Evolutionary conservation across 2,888 invertebrate species (phyloP), one percentile per base, ranked within the genome.

Genomic region (Ormyrus nitidulus): DNA sequence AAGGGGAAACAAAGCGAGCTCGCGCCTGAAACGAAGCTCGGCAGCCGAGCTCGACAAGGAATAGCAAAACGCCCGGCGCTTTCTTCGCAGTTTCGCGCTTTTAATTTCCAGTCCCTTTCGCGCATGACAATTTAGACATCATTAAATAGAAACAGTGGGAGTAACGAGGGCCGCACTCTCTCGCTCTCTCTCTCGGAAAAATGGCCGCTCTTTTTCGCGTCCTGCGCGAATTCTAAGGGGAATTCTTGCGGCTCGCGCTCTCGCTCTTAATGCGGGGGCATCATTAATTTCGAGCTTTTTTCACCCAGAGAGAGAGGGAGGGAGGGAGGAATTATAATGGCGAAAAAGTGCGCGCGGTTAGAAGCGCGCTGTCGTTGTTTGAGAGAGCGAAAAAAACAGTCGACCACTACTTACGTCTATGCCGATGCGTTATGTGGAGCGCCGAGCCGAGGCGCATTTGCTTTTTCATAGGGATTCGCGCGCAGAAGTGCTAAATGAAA

Each of bases 101-200:
- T 82, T 79, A 82, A 79, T 81, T 81, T 75, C 44, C 80, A 80
- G 78, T 73, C 72, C 76, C 78, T 81, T 72, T 76, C 75, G 79
- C 83, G 84, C 85, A 84, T 83, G 84, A 85, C 86, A 86, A 86
- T 87, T 87, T 86, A 86, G 86, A 86, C 86, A 83, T 87, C 86
- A 86, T 87, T 87, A 87, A 87, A 86, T 85, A 83, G 84, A 85
- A 86, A 86, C 85, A 85, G 84, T 82, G 79, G 77, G 80, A 77
- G 78, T 82, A 84, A 82, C 80, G 83, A 83, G 82, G 75, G 79
- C 65, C 76, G 78, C 72, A 74, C 51, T 34, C 61, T 9, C 62
- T 34, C 44, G 61, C 46, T 44, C 62, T 34, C 62, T 34, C 11
- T 10, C 66, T 77, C 34, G 83, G 82, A 83, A 84, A 85, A 84